These are phyloP conservation scores for Metridium senile DNA, from an alignment of 92 coral and sea anemone species.

Conservation along the genomic window DNA sequence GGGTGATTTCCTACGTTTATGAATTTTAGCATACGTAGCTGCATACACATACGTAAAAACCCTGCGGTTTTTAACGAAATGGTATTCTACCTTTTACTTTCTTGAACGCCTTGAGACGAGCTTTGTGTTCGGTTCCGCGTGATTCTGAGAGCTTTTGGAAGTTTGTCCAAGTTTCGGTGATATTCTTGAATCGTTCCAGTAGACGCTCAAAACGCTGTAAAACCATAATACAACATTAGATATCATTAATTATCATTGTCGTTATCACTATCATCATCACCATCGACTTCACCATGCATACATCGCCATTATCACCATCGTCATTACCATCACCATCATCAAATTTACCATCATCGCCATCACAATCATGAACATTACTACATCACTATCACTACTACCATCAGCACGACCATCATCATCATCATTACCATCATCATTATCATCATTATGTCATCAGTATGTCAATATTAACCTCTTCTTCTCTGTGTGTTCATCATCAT, in stretches of 20 bases:
- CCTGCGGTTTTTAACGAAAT: not conserved
- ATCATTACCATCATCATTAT: not conserved
- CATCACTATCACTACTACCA: not conserved
- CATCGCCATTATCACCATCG: not conserved
- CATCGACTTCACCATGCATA: not conserved
- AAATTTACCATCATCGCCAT: not conserved
- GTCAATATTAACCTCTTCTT: too few relatives aligned
- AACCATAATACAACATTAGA: not conserved
- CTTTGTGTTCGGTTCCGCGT: constrained; percentile 56
- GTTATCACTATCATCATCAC: not conserved
- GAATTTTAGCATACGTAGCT: too few relatives aligned
- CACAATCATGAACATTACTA: not conserved
- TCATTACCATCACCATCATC: not conserved
- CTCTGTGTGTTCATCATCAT: too few relatives aligned
- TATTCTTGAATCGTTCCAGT: constrained; percentile 63
- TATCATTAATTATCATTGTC: not conserved
- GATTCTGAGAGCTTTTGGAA: constrained; percentile 44
- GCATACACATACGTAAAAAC: not conserved
- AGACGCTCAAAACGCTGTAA: constrained; percentile 71
- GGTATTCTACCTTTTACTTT: constrained; percentile 56
- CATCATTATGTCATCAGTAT: too few relatives aligned
- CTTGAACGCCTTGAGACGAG: constrained; percentile 68
- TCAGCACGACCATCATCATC: not conserved
- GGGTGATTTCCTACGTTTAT: too few relatives aligned
- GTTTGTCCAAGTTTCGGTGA: constrained; percentile 77